Evolutionary conservation across 1,140 invertebrate species (phyloP), one percentile per base, ranked within the genome.

Genomic region (Lucilia cuprina): DNA sequence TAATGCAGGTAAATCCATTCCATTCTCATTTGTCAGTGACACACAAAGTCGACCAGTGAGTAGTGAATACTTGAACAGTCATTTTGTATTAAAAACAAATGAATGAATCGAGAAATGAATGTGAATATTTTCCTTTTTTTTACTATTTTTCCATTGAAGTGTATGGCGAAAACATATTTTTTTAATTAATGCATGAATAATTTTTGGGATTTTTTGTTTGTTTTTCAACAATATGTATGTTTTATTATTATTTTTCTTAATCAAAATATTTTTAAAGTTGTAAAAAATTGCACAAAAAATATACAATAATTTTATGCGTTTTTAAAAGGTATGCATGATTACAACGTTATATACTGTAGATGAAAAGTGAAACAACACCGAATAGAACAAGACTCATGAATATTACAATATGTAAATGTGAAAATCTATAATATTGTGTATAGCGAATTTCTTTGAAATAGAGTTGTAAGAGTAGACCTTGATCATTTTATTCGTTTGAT

Each of bases 1-100:
- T 70, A 80, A 41, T 41, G 17, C 21, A 80, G 77, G 41, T 80
- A 50, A 80, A 80, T 80, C 77, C 77, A 10, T 80, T 9, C 41
- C 77, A 80, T 80, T 12, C 41, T 49, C 77, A 80, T 80, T 80
- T 80, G 77, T 80, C 77, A 80, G 19, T 80, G 77, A 80, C 77
- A 80, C 41, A 49, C 19, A 80, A 49, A 80, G 41, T 50, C 41
- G 77, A 19, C 35, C 65, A n/a, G 14, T 17, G n/a, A 60, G 50
- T n/a, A 60, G 5, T 70, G n/a, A 70, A 70, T 19, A 70, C n/a
- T 70, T 70, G 5, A 70, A 12, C 21, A 25, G n/a, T 25, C 65
- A 25, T 25, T 7, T 70, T 70, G 65, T 10, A 70, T 19, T 8
- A 47, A 80, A 80, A 80, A 80, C 19, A 80, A 80, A 80, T 80